Evolutionary conservation across 2,113 vertebrate species (phyloP), one percentile per base, ranked within the genome.

Genomic region (Pitta sordida): DNA sequence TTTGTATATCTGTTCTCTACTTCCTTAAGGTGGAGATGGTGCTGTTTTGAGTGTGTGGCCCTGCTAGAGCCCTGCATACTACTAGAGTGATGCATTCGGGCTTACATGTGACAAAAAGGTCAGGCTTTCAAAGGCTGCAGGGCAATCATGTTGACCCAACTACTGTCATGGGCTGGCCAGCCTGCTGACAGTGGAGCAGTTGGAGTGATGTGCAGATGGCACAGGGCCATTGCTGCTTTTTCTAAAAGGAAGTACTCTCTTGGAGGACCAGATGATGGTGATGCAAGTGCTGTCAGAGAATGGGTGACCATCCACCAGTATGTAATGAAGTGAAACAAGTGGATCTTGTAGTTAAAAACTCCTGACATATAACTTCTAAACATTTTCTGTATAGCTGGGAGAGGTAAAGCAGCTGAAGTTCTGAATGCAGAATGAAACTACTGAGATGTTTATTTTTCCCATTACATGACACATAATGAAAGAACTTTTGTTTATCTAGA

Each of bases 71-170:
- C 3, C 0, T 81, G 75, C 77, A 27, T 83, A 29, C 77, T 67
- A 83, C 63, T 85, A 44, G 65, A 94, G 74, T 96, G 93, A 96
- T 64, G 24, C 74, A 95, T 86, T 94, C 74, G 94, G 94, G 95
- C 91, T 96, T 95, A 24, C 8, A 53, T 82, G 92, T 91, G 92
- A 96, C 88, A 89, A 95, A 88, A 94, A 90, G 86, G 88, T 94
- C 91, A 92, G 90, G 16, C 77, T 96, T 95, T 82, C 82, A 90
- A 91, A 91, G 75, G 90, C 95, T 96, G 78, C 90, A 74, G 93
- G 88, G 90, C 10, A 36, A 82, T 94, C 27, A 5, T 55, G 85
- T 88, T 96, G 90, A 88, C 90, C 86, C 90, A 64, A 4, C 82
- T 90, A n/a, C 88, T 89, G 76, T 86, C 3, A 8, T 83, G 82